Evolutionary conservation across 1,140 invertebrate species (phyloP).

Genomic region (Drosophila pallidifrons): DNA sequence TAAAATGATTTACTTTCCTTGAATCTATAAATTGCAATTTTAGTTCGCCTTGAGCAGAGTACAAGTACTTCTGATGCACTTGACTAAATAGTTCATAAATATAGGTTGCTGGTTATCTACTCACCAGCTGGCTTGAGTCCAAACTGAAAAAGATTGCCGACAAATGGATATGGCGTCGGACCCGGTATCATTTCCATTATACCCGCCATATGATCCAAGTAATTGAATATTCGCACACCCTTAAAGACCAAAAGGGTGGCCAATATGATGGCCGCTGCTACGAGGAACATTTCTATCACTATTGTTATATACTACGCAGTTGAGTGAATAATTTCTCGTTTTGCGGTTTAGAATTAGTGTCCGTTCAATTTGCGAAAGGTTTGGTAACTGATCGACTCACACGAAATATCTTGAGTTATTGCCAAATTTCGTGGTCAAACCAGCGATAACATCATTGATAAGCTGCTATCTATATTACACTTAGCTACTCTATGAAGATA

Average conservation of each 20-base stretch:
- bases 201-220: slow-evolving; percentile 77
- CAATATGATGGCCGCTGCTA: slow-evolving; percentile 66
- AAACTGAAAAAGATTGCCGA: slow-evolving; percentile 80
- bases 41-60: background rate
- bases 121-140: slow-evolving; percentile 79
- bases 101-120: slow-evolving; percentile 49
- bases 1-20: slow-evolving; percentile 4
- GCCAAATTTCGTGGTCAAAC: slow-evolving; percentile 16
- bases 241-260: slow-evolving; percentile 73
- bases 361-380: slow-evolving; percentile 31
- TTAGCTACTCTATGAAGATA: slow-evolving; percentile 9
- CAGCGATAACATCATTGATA: slow-evolving; percentile 49
- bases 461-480: slow-evolving; percentile 57
- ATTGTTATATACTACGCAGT: background rate
- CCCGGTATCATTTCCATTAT: slow-evolving; percentile 84
- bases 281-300: slow-evolving; percentile 56
- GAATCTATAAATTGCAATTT: slow-evolving; percentile 21
- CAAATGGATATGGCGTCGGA: slow-evolving; percentile 79
- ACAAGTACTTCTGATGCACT: background rate
- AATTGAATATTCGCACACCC: slow-evolving; percentile 75
- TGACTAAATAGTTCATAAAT: slow-evolving; percentile 67
- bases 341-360: slow-evolving; percentile 1
- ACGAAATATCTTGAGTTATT: slow-evolving; percentile 31
- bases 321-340: background rate
- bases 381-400: slow-evolving; percentile 43